Evolutionary conservation across 2,113 vertebrate genomes (phyloP), one percentile per base, ranked within the genome.

Genomic region (Lontra canadensis): DNA sequence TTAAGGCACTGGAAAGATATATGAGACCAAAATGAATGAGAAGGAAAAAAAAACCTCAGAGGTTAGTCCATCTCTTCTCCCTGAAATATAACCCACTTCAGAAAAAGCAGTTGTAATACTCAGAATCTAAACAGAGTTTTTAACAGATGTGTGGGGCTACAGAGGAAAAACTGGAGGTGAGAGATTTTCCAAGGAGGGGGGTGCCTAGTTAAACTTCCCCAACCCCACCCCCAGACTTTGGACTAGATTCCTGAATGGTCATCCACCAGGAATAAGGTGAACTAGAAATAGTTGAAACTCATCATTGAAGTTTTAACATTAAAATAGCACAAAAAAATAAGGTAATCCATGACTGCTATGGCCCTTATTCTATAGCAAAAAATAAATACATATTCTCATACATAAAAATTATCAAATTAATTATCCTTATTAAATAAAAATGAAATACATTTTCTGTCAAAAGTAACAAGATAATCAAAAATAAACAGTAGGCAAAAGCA

Each of bases 1-100:
- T 83, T 34, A 87, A 91, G 26, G 61, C 31, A 63, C 7, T 78
- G 5, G 18, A 78, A 92, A 65, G 55, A 78, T 7, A 69, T n/a
- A 61, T 4, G 13, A 97, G 34, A 49, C 25, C 7, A 93, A 90
- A 7, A 86, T 31, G 7, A 34, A 92, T 42, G 52, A 94, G 39
- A 93, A 87, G 39, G 67, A 90, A 94, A 42, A 89, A 96, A 85
- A 96, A 81, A 61, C 20, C 14, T 4, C 26, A 73, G 52, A 82
- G 39, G 6, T 78, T 1, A 49, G 34, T 52, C 69, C 36, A 67
- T 49, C 47, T 73, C 87, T 95, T 57, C n/a, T 39, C 36, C 52
- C 69, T 59, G 36, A 92, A 92, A 47, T n/a, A 84, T 17, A 94
- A 26, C 21, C 65, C 17, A 71, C 74, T 90, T 82, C 52, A 76